Evolutionary conservation across 64 coral and sea anemone species (phyloP).

Genomic region (Exaiptasia diaphana): DNA sequence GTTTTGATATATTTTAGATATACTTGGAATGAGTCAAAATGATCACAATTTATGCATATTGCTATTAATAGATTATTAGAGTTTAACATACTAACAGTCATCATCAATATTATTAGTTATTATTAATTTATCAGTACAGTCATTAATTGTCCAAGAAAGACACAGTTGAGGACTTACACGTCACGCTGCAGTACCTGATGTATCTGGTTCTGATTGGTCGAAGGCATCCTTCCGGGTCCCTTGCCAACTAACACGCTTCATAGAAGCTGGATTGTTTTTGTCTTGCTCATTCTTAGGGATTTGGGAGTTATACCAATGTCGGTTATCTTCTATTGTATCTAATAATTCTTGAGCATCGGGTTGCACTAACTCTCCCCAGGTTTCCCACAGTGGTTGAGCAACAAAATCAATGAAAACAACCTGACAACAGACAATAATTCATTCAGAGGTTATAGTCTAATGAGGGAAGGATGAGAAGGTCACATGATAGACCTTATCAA

Average conservation of each 20-base stretch:
- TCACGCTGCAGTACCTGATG: conserved; percentile 68
- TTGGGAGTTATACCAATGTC: conserved; percentile 95
- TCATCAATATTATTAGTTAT: too few relatives aligned
- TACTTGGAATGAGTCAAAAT: too few relatives aligned
- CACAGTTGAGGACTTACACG: not conserved
- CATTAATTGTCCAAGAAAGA: not conserved
- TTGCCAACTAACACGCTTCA: conserved; percentile 85
- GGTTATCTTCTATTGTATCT: conserved; percentile 93
- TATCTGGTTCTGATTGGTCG: conserved; percentile 83
- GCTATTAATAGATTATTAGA: too few relatives aligned
- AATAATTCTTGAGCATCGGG: conserved; percentile 85
- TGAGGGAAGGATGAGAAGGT: not conserved
- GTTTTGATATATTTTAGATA: too few relatives aligned
- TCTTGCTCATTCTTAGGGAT: conserved; percentile 84
- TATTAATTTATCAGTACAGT: too few relatives aligned
- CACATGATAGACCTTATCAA: too few relatives aligned
- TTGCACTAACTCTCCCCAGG: conserved; percentile 89
- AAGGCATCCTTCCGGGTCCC: conserved; percentile 84
- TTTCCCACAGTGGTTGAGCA: conserved; percentile 95
- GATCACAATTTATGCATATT: too few relatives aligned
- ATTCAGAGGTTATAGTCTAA: not conserved
- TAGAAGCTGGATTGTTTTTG: conserved; percentile 56
- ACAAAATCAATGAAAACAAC: conserved; percentile 99
- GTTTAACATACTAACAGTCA: too few relatives aligned
- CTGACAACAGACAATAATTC: too few relatives aligned